These are phyloP conservation scores for Drosophila kuntzei DNA, from an alignment of 2,888 invertebrate genomes.

Conservation along the genomic window DNA sequence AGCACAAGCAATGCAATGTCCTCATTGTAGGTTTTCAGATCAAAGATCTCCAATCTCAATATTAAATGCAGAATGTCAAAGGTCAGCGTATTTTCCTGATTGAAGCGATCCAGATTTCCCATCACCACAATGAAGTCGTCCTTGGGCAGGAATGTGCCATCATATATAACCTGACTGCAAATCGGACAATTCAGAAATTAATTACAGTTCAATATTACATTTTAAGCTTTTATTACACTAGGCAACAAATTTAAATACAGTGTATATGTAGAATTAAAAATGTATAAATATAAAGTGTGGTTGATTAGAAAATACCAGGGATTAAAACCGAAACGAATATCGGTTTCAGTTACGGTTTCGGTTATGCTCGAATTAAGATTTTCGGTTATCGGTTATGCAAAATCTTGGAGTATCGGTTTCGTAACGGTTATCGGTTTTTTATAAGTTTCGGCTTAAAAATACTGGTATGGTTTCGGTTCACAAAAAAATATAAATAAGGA, in stretches of 20 bases:
- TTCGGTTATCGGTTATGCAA: too few relatives aligned
- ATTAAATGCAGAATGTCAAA: constrained; percentile 67
- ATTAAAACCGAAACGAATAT: too few relatives aligned
- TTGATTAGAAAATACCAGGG: too few relatives aligned
- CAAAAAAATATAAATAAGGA: too few relatives aligned
- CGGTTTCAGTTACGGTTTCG: too few relatives aligned
- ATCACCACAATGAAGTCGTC: constrained; percentile 79
- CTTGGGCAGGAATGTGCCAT: constrained; percentile 65
- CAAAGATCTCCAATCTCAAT: constrained; percentile 63
- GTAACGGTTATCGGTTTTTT: too few relatives aligned
- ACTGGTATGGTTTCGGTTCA: too few relatives aligned
- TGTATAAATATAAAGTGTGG: too few relatives aligned
- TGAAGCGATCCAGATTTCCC: constrained; percentile 83
- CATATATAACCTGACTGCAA: constrained; percentile 51
- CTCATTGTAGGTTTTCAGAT: constrained; percentile 66
- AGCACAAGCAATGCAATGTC: constrained; percentile 81
- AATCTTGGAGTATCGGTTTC: too few relatives aligned
- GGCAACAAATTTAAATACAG: not conserved
- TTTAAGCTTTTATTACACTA: not conserved
- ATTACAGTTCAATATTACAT: not conserved
- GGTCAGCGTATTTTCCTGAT: constrained; percentile 67
- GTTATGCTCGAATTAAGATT: too few relatives aligned
- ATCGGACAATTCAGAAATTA: not conserved
- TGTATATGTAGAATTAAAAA: too few relatives aligned
- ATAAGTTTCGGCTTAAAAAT: too few relatives aligned